Evolutionary conservation across 2,113 vertebrate species (phyloP), one percentile per base, ranked within the genome.

Genomic region (Cardinalis cardinalis): DNA sequence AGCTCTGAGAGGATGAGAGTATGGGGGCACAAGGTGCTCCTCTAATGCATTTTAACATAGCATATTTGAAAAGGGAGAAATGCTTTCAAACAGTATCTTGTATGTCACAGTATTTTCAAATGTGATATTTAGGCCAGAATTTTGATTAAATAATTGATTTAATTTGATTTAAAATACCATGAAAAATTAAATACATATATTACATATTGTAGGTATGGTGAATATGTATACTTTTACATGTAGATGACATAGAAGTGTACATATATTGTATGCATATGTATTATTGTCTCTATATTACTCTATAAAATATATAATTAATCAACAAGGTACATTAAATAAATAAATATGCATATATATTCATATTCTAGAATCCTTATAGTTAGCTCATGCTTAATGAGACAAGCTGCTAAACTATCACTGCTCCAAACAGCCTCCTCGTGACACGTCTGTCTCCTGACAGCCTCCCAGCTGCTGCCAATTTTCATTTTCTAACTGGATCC

Each of bases 401-500:
- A 61, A 75, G 44, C 60, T 69, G 53, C 65, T 63, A 71, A 88
- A 56, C 5, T 24, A 58, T 10, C 52, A 66, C 24, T 55, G 59
- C 51, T 82, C 63, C 55, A 78, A 95, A 51, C 9, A 69, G 23
- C 36, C 15, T 72, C 51, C 63, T 69, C 15, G 4, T 75, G 53
- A 93, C 77, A 90, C 10, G 49, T 34, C 76, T 88, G 80, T 68
- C 84, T 90, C 46, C 34, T 8, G 19, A 84, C 80, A 93, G 69
- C 25, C 40, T 93, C 70, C 87, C 70, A 89, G 84, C 71, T 94
- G 92, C 90, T 87, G 84, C 84, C 80, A 88, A 41, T 90, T 94
- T 93, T 90, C 86, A 32, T 82, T 89, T 76, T 52, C 80, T 90
- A 79, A 94, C 84, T 90, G 46, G 38, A 79, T 87, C 68, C 74